A percentile compares a stretch with the other conserved stretches of the same genome.
phyloP scores from a whole-genome alignment of 2,113 vertebrate species.

The Rhizomys pruinosus region DNA sequence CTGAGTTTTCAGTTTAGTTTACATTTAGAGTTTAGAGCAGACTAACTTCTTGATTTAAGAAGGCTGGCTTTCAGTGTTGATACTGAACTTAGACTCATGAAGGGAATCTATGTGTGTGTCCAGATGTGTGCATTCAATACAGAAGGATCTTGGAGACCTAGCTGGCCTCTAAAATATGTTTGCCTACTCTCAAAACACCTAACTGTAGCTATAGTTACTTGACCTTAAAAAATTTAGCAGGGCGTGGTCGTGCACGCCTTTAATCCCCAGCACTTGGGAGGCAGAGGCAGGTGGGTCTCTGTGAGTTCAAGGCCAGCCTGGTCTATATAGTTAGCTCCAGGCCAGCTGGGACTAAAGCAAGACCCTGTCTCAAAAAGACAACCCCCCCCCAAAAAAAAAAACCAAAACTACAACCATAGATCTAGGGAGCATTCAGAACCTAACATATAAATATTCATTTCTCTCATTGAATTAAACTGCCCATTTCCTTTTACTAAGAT shows the following conservation, averaged over 20 bases:
- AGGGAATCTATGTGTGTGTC: background rate
- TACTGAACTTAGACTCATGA: background rate
- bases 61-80: constrained; percentile 55
- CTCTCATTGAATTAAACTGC: background rate
- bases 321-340: no score
- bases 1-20: background rate
- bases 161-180: background rate
- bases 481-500: background rate
- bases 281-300: no score
- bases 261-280: no score
- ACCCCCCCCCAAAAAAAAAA: no score
- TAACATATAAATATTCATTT: background rate
- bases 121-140: background rate
- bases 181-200: background rate
- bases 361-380: no score
- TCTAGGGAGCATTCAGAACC: rapidly evolving
- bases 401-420: background rate
- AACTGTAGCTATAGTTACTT: background rate
- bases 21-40: constrained; percentile 71
- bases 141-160: background rate
- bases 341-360: no score
- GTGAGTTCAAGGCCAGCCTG: no score
- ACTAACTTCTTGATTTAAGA: constrained; percentile 74
- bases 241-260: no score
- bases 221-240: background rate